A percentile compares a stretch with the other conserved stretches of the same genome.
These are phyloP conservation scores for Dryadula phaetusa DNA, from an alignment of 2,888 invertebrate genomes.

Conservation along the genomic window DNA sequence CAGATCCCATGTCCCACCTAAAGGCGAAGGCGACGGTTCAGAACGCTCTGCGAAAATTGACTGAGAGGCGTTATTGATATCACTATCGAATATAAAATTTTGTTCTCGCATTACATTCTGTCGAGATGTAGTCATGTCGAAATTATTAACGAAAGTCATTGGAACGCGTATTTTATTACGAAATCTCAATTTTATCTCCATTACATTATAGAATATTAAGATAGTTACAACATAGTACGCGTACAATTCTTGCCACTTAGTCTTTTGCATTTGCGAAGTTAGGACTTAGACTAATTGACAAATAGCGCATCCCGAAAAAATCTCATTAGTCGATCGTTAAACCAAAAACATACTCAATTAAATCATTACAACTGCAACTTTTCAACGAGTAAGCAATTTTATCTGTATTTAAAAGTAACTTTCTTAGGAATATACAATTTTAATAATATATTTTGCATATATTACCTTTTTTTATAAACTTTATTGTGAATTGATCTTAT, in stretches of 20 bases:
- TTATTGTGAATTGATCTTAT: slow-evolving; percentile 79
- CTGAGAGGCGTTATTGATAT: slow-evolving; percentile 77
- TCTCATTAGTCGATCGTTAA: slow-evolving; percentile 15
- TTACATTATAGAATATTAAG: slow-evolving; percentile 6
- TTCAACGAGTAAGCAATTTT: slow-evolving; percentile 20
- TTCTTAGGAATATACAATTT: slow-evolving; percentile 35
- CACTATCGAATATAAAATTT: slow-evolving; percentile 51
- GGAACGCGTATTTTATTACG: slow-evolving; percentile 15
- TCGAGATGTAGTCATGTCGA: not conserved
- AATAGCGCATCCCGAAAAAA: slow-evolving; percentile 21
- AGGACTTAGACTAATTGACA: slow-evolving; percentile 39
- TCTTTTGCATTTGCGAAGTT: slow-evolving; percentile 37
- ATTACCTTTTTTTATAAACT: slow-evolving; percentile 51
- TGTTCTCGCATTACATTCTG: slow-evolving; percentile 68
- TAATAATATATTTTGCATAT: slow-evolving; percentile 38
- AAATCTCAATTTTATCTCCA: slow-evolving; percentile 21
- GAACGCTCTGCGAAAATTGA: slow-evolving; percentile 82
- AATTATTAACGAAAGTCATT: not conserved
- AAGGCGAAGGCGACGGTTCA: slow-evolving; percentile 83
- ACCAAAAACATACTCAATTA: slow-evolving; percentile 9
- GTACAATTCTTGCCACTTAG: slow-evolving; percentile 42
- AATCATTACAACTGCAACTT: slow-evolving; percentile 28
- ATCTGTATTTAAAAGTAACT: slow-evolving; percentile 24
- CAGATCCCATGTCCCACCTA: slow-evolving; percentile 82
- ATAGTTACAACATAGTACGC: slow-evolving; percentile 16